Percentiles rank a stretch among this genome's conserved stretches.
These are phyloP conservation scores for Geotrypetes seraphini DNA, from an alignment of 2,797 vertebrate genomes.

Conservation along the genomic window DNA sequence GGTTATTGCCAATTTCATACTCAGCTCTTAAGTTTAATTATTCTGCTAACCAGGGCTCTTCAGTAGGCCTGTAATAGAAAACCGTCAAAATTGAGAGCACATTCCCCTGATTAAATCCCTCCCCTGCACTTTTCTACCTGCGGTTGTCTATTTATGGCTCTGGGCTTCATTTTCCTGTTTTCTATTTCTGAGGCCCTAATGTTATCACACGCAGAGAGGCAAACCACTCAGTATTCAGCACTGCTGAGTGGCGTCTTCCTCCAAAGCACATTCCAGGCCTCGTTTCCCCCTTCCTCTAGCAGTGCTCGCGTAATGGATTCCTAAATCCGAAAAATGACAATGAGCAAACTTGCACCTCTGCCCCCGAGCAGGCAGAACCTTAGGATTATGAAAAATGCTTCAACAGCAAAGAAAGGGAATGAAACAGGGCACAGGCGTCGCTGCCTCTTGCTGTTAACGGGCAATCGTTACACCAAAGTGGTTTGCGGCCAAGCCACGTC, in stretches of 20 bases:
- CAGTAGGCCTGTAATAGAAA: slow-evolving; percentile 10
- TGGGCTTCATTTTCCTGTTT: slow-evolving; percentile 25
- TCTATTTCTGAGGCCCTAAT: slow-evolving; percentile 28
- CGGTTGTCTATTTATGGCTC: slow-evolving; percentile 31
- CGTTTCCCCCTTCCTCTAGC: slow-evolving; percentile 5
- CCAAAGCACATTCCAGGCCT: slow-evolving; percentile 2
- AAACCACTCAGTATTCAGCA: slow-evolving; percentile 9
- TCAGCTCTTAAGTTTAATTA: slow-evolving; percentile 36
- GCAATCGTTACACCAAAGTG: too few species aligned
- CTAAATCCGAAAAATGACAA: too few species aligned
- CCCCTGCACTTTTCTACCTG: slow-evolving; percentile 21
- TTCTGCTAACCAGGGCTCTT: slow-evolving; percentile 23
- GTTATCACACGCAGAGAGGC: slow-evolving; percentile 15
- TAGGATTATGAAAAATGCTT: too few species aligned
- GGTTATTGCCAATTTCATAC: slow-evolving; percentile 9
- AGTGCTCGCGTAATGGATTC: background rate
- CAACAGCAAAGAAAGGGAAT: too few species aligned
- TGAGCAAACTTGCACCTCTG: too few species aligned
- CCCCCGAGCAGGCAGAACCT: too few species aligned
- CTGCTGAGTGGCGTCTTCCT: slow-evolving; percentile 16
- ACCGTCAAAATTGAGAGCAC: slow-evolving; percentile 37
- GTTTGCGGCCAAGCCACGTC: too few species aligned
- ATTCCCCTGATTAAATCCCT: slow-evolving; percentile 39
- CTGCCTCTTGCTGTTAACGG: too few species aligned
- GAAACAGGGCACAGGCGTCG: too few species aligned